Evolutionary conservation across 2,797 vertebrate species (phyloP), one percentile per base, ranked within the genome.

Genomic region (Clamator glandarius): DNA sequence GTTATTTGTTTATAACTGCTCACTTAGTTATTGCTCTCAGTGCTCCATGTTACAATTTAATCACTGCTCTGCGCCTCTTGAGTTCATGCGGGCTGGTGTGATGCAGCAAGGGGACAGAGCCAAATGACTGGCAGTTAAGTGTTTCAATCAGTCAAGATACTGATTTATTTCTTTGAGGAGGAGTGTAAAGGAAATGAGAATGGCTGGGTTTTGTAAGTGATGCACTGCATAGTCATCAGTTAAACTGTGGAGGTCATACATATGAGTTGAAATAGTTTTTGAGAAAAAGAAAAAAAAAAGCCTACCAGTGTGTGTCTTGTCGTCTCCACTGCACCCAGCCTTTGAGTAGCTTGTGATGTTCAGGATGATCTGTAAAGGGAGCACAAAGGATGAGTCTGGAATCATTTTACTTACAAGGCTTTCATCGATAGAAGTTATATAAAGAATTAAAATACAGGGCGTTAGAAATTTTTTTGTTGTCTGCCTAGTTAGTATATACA

Each of bases 101-200:
- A 86, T 78, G 79, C 92, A 66, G 74, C 1, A 2, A 23, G 73
- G 84, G 73, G 59, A 70, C 84, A 66, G 23, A 83, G 84, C 62
- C 13, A 42, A 74, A 44, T 85, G 86, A 95, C 35, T 86, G 89
- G 80, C 89, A 88, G 81, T 81, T 46, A 59, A 96, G 44, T 75
- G 68, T 96, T 96, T 70, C 91, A 59, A 36, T 96, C 94, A 87
- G 76, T 91, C 73, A 70, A 58, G 75, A 84, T 36, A n/a, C 92
- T 95, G 96, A 96, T 97, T 96, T 95, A 88, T 97, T 96, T 96
- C 85, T 97, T 97, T 50, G 87, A 95, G 86, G 77, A 93, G 88
- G 68, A 59, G 61, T 35, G 75, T 74, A 62, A 92, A 85, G 90
- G 92, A 93, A 95, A 94, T 73, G 76, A 95, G 87, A 92, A 54